Conservation (phyloP, 2,113 vertebrate species). For the Sylvilagus bachmani region DNA sequence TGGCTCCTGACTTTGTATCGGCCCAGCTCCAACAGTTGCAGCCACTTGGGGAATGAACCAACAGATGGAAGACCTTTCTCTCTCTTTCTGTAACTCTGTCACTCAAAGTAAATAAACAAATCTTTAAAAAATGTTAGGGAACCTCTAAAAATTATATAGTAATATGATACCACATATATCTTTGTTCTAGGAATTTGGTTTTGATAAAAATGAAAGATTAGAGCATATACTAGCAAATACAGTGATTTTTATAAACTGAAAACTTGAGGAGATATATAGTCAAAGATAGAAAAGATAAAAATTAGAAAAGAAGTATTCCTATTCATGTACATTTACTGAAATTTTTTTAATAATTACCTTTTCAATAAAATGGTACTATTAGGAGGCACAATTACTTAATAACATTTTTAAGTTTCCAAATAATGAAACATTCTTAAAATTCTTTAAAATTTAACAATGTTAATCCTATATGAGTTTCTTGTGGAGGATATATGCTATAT, state of each 20-base stretch:
- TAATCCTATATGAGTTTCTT: not conserved
- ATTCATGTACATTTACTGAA: not conserved
- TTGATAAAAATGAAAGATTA: not conserved
- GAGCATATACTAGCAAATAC: not conserved
- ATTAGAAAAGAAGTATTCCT: not conserved
- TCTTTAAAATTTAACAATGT: not conserved
- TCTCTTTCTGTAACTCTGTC: no score
- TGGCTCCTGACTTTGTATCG: no score
- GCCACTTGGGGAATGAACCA: no score
- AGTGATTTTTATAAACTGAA: not conserved
- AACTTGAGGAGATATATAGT: not conserved
- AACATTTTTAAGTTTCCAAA: not conserved
- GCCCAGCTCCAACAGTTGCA: no score
- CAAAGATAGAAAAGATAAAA: not conserved
- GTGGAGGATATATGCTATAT: no score
- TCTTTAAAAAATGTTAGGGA: no score
- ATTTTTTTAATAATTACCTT: not conserved
- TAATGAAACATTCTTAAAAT: not conserved
- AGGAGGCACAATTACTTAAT: not conserved
- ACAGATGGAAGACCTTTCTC: no score
- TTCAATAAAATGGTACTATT: not conserved
- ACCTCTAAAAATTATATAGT: not conserved
- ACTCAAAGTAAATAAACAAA: no score
- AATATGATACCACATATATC: not conserved
- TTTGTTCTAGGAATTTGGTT: not conserved